Base-by-base conservation (phyloP, 1,140 invertebrate species). In the Colletes gigas region DNA sequence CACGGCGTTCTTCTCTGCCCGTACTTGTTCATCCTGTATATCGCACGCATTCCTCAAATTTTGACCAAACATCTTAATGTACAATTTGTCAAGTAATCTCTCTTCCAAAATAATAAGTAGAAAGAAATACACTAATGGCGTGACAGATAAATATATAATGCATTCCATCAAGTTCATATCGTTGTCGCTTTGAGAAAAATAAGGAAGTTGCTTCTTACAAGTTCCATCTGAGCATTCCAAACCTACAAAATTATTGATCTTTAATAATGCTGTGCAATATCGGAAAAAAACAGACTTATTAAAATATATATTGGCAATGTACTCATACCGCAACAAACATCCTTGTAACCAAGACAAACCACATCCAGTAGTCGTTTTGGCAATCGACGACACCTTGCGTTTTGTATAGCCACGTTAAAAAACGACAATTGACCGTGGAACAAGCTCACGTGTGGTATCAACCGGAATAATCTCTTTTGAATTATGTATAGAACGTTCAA, bases 381-480 rank as follows among this genome's bases (percentile, higher is more conserved):
- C 67, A 92, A 76, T 77, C 88, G 87, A 59, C 92, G 83, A 69
- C 92, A 93, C 30, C 89, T 88, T 0, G 92, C 90, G 82, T 93
- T 93, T 76, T 87, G 69, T 12, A 83, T 17, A 6, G 92, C 90
- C 50, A 81, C 85, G 0, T 66, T 65, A 47, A 89, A 90, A 59
- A 93, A 93, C 3, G 90, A 85, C 1, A 89, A 9, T 75, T 92
- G 87, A 39, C 92, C 91, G 52, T 93, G 92, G 69, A 91, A 92
- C 17, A 93, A 89, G 71, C 91, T 93, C 63, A 93, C 50, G 59
- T 93, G 89, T 4, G 93, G 93, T 73, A 93, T 69, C 3, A 93
- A 19, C 44, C 89, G 89, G 70, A 93, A 92, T 41, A 92, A 0
- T n/a, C 73, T 68, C 67, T 92, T 92, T 63, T 93, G 91, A 57